A percentile compares a stretch with the other conserved stretches of the same genome.
phyloP scores from a whole-genome alignment of 2,888 invertebrate species.

The Isoperla grammatica region DNA sequence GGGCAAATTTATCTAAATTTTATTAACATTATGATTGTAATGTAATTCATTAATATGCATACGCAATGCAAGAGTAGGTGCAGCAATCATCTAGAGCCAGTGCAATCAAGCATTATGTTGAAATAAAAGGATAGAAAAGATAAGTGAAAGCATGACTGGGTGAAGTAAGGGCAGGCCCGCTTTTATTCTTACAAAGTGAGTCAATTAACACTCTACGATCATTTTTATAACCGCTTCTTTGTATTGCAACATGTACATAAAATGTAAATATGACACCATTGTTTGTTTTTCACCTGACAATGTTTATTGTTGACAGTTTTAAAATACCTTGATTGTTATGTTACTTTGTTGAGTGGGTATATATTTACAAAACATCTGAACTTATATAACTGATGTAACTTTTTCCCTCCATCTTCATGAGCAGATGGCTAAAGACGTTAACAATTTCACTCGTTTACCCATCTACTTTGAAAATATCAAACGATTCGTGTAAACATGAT shows the following conservation, averaged over 20 bases:
- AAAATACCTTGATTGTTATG: slow-evolving; percentile 30
- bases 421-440: slow-evolving; percentile 21
- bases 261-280: slow-evolving; percentile 36
- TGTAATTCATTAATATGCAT: not conserved
- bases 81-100: slow-evolving; percentile 26
- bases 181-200: slow-evolving; percentile 33
- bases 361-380: not conserved
- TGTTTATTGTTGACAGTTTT: slow-evolving; percentile 38
- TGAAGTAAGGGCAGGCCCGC: slow-evolving; percentile 25
- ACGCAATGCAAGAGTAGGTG: slow-evolving; percentile 20
- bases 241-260: slow-evolving; percentile 36
- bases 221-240: slow-evolving; percentile 37
- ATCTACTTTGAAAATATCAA: not conserved
- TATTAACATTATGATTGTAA: slow-evolving; percentile 1
- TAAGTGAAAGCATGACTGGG: not conserved
- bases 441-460: slow-evolving; percentile 10
- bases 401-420: slow-evolving; percentile 30
- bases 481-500: slow-evolving; percentile 1
- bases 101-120: not conserved
- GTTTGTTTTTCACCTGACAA: slow-evolving; percentile 37
- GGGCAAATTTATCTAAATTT: not conserved
- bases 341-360: slow-evolving; percentile 35
- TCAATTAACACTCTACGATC: slow-evolving; percentile 33
- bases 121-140: not conserved
- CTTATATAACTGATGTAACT: slow-evolving; percentile 20